Percentiles rank a stretch among this genome's conserved stretches.
These are phyloP conservation scores for Phalacrocorax carbo DNA, from an alignment of 2,113 vertebrate genomes.

Conservation along the genomic window DNA sequence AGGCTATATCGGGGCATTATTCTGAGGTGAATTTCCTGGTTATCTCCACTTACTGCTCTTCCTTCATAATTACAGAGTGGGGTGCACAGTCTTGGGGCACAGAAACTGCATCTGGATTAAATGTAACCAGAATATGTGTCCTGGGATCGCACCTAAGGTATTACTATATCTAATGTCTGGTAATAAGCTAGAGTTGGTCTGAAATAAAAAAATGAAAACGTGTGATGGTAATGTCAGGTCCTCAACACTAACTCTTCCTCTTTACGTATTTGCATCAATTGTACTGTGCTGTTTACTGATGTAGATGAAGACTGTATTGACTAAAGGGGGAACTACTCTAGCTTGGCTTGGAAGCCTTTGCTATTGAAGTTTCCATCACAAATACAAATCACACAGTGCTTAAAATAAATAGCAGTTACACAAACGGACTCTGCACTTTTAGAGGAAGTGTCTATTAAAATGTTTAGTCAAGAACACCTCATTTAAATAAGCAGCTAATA, in stretches of 20 bases:
- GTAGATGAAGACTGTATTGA: slow-evolving; percentile 10
- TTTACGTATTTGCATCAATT: not conserved
- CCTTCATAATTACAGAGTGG: not conserved
- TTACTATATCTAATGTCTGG: not conserved
- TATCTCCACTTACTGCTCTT: not conserved
- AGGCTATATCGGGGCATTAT: not conserved
- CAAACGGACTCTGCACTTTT: not conserved
- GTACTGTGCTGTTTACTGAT: not conserved
- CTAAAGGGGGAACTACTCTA: not conserved
- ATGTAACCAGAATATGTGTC: not conserved
- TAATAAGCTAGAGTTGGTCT: not conserved
- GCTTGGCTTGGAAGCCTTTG: not conserved
- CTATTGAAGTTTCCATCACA: slow-evolving; percentile 35
- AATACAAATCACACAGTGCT: not conserved
- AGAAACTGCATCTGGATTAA: not conserved
- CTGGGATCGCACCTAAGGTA: not conserved
- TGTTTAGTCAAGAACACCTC: not conserved
- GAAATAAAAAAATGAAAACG: not conserved
- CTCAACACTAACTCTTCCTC: not conserved
- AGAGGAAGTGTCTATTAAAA: not conserved
- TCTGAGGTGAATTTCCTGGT: not conserved
- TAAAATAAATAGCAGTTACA: slow-evolving; percentile 20
- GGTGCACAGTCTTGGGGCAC: not conserved
- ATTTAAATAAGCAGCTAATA: not conserved
- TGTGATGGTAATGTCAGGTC: not conserved